Evolutionary conservation across 2,113 vertebrate species (phyloP).

Genomic region (Parus major): DNA sequence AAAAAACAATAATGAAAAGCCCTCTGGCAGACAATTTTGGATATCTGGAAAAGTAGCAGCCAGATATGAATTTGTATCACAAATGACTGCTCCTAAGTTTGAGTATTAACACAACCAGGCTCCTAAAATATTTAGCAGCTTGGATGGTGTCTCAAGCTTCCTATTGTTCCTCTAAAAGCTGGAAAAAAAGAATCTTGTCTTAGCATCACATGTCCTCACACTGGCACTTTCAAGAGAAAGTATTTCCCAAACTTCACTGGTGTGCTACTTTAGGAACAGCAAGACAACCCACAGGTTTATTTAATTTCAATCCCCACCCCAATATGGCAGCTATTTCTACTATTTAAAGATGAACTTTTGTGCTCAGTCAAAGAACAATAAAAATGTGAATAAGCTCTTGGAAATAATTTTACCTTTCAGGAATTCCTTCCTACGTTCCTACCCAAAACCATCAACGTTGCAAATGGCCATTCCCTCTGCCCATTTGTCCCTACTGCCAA

Average conservation of each 20-base stretch:
- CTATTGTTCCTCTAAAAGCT: conserved; percentile 71
- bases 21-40: conserved; percentile 70
- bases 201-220: conserved; percentile 63
- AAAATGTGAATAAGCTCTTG: conserved; percentile 58
- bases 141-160: conserved; percentile 70
- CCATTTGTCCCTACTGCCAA: conserved; percentile 75
- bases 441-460: neutral
- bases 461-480: conserved; percentile 62
- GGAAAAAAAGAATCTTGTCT: conserved; percentile 37
- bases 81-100: conserved; percentile 69
- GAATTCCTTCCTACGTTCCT: conserved; percentile 72
- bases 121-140: conserved; percentile 77
- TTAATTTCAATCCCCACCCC: conserved; percentile 76
- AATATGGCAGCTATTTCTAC: conserved; percentile 76
- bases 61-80: conserved; percentile 72
- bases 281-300: conserved; percentile 88
- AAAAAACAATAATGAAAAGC: conserved; percentile 59
- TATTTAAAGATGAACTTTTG: conserved; percentile 83
- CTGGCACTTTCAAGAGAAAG: conserved; percentile 64
- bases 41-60: conserved; percentile 73
- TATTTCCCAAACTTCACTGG: conserved; percentile 78
- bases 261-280: conserved; percentile 92
- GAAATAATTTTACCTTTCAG: conserved; percentile 81
- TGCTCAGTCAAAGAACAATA: conserved; percentile 78
- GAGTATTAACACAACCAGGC: conserved; percentile 71